phyloP scores from a whole-genome alignment of 2,797 vertebrate genomes.

The Crocodylus rhombifer region DNA sequence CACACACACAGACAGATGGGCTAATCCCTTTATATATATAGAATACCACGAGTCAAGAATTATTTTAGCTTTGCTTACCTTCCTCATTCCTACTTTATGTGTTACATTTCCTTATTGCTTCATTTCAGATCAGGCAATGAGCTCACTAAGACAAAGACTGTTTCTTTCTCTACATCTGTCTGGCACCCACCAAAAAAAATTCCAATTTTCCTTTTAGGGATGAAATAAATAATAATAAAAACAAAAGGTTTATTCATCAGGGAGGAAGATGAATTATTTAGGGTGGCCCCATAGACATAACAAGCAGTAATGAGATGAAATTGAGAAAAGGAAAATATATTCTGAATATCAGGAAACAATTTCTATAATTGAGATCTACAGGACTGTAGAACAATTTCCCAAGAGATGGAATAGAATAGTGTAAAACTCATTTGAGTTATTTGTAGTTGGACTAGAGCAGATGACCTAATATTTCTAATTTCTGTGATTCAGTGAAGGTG shows the following conservation, averaged over 20 bases:
- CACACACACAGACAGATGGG: not conserved
- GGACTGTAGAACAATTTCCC: conserved; percentile 36
- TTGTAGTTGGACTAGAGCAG: conserved; percentile 44
- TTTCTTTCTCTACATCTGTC: not conserved
- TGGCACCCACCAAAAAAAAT: not conserved
- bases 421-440: conserved; percentile 55
- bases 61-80: not conserved
- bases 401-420: conserved; percentile 1
- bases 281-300: not conserved
- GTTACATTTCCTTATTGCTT: not conserved
- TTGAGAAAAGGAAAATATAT: conserved; percentile 58
- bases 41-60: too few relatives aligned
- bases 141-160: not conserved
- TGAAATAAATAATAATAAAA: not conserved
- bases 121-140: not conserved
- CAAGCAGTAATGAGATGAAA: conserved; percentile 15
- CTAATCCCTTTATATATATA: too few relatives aligned
- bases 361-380: conserved; percentile 64
- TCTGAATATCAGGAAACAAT: conserved; percentile 49
- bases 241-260: conserved; percentile 6
- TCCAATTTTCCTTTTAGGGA: not conserved
- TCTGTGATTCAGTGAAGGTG: conserved; percentile 19
- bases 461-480: conserved; percentile 55
- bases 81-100: not conserved
- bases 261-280: not conserved